These are phyloP conservation scores for Parazoanthus swiftii DNA, from an alignment of 92 coral and sea anemone genomes.

Conservation along the genomic window DNA sequence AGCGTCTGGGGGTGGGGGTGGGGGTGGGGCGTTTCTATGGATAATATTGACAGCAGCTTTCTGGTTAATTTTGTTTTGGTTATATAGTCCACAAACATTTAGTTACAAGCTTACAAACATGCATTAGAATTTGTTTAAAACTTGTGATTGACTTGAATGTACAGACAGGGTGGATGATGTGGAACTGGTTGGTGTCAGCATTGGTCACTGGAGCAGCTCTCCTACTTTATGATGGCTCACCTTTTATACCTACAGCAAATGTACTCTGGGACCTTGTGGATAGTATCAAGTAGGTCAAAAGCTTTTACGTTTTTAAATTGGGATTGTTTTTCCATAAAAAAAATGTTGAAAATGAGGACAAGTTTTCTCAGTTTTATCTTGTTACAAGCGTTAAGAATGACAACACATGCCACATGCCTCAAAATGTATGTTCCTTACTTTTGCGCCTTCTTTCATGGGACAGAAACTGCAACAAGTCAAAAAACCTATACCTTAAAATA, in stretches of 20 bases:
- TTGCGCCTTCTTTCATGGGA: too few species aligned
- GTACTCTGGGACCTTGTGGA: constrained; percentile 92
- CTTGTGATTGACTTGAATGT: background rate
- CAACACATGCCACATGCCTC: too few species aligned
- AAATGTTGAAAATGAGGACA: too few species aligned
- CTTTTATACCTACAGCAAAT: constrained; percentile 82
- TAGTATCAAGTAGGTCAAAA: constrained; percentile 67
- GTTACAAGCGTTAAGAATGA: too few species aligned
- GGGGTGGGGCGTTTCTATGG: too few species aligned
- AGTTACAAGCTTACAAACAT: too few species aligned
- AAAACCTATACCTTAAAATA: too few species aligned
- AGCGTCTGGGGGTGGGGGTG: too few species aligned
- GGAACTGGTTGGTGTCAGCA: constrained; percentile 98
- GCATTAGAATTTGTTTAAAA: too few species aligned
- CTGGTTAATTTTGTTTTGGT: background rate
- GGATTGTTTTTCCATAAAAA: background rate
- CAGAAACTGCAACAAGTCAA: too few species aligned
- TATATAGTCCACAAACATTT: background rate
- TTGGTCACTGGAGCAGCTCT: constrained; percentile 89
- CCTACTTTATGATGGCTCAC: constrained; percentile 95
- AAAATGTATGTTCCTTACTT: too few species aligned
- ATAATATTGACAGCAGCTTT: background rate
- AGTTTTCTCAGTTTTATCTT: too few species aligned
- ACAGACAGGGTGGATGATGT: constrained; percentile 99
- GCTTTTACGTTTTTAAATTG: background rate